Evolutionary conservation across 2,888 invertebrate species (phyloP).

Genomic region (Serripes groenlandicus): DNA sequence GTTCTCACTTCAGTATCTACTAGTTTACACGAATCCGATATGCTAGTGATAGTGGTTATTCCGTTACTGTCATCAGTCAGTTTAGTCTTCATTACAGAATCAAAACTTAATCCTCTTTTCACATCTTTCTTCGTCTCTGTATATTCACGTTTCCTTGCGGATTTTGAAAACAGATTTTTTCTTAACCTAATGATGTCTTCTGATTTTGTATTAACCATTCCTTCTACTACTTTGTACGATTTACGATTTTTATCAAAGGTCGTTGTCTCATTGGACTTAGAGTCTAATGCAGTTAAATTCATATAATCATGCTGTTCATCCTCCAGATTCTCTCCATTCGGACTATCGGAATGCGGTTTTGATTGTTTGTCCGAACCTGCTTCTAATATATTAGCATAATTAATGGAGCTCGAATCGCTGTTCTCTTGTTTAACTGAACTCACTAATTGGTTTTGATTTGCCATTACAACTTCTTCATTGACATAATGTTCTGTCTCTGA

Average conservation of each 20-base stretch:
- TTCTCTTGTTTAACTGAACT: constrained; percentile 1
- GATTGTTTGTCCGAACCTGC: constrained; percentile 6
- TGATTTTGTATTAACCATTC: constrained; percentile 22
- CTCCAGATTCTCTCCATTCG: neutral
- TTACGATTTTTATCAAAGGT: neutral
- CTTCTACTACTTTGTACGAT: neutral
- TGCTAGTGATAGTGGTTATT: no score
- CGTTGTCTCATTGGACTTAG: neutral
- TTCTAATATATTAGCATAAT: constrained; percentile 48
- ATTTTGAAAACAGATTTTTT: constrained; percentile 2
- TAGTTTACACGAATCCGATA: constrained; percentile 1
- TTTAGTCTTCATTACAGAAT: neutral
- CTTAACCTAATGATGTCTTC: constrained; percentile 22
- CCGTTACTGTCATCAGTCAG: neutral
- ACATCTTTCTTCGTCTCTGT: neutral
- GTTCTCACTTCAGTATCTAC: neutral
- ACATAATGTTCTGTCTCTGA: constrained; percentile 49
- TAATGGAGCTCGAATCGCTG: constrained; percentile 4
- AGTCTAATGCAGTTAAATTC: constrained; percentile 36
- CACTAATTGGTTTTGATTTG: neutral
- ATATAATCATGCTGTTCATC: constrained; percentile 56
- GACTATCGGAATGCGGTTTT: constrained; percentile 17
- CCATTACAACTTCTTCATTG: constrained; percentile 51
- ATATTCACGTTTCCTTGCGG: constrained; percentile 1
- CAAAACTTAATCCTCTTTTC: neutral